Evolutionary conservation across 2,113 vertebrate species (phyloP), one percentile per base, ranked within the genome.

Genomic region (Silurus asotus): DNA sequence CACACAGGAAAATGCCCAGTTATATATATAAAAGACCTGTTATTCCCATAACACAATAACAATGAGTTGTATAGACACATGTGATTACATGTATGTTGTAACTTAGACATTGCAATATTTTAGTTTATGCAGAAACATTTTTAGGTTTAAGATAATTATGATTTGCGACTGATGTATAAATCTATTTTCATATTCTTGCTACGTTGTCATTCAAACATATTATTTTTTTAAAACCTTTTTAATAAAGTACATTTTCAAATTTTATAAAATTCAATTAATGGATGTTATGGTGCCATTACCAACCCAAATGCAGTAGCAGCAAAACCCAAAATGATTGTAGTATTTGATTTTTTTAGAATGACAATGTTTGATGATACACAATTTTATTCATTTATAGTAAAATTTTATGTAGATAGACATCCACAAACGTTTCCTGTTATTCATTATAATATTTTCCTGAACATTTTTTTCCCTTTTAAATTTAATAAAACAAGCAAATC

Each of bases 1-100:
- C 92, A 91, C 92, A 82, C 78, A 90, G 92, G 91, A 92, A 93
- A 91, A 82, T 87, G 88, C 89, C 81, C 82, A 90, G 90, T 89
- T 87, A 84, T 56, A 14, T 55, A 56, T 56, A 56, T 55, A 77
- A 72, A 15, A 69, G 11, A 6, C 65, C 25, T 28, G 11, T 25
- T 67, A 25, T 65, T 25, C n/a, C n/a, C 5, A 67, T 15, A 37
- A 0, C 65, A 67, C 8, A 67, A 67, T 23, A 15, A 15, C 64
- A 28, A 11, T 11, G 0, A 3, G n/a, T 65, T 65, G 9, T 65
- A 25, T 13, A 6, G n/a, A 70, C 67, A 72, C 37, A 48, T 20
- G 45, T 49, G 45, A 72, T 45, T 20, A 37, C 17, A 9, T 19
- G 3, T 70, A 70, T 70, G 67, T 45, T 74, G 9, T 49, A 11